Conservation (phyloP, 2,888 invertebrate species). For the Acrobasis consociella region DNA sequence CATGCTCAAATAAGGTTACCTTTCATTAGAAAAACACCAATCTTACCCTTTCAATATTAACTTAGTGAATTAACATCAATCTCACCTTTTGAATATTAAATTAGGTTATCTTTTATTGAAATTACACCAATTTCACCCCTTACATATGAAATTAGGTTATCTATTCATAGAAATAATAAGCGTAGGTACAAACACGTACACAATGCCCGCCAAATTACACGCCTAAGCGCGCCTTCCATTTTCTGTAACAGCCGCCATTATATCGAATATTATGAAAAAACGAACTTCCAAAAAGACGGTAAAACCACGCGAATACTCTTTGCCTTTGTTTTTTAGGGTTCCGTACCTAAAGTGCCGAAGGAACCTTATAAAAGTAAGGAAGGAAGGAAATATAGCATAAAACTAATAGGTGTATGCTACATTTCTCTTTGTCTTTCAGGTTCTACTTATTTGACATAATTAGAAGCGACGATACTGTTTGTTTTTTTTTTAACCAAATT, state of each 20-base stretch:
- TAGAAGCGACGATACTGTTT: too few species aligned
- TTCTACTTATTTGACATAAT: too few species aligned
- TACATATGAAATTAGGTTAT: neutral
- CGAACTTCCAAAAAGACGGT: conserved; percentile 1
- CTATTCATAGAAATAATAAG: neutral
- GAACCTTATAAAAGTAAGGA: neutral
- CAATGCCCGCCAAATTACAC: conserved; percentile 13
- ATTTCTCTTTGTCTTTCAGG: too few species aligned
- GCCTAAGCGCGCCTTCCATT: conserved; percentile 15
- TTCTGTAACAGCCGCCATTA: conserved; percentile 12
- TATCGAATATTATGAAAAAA: conserved; percentile 14
- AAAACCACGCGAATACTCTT: neutral
- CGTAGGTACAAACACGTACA: neutral
- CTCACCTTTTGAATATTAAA: too few species aligned
- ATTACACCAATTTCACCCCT: neutral
- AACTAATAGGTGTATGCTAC: too few species aligned
- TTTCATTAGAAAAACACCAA: too few species aligned
- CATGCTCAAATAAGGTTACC: too few species aligned
- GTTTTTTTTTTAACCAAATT: too few species aligned
- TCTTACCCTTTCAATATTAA: too few species aligned
- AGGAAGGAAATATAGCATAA: too few species aligned
- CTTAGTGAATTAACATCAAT: too few species aligned
- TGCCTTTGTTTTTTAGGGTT: neutral
- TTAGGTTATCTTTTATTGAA: too few species aligned
- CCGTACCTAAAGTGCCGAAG: neutral